A percentile compares a stretch with the other conserved stretches of the same genome.
Evolutionary conservation across 2,797 vertebrate genomes (phyloP).

Genomic region (Bovichtus diacanthus): DNA sequence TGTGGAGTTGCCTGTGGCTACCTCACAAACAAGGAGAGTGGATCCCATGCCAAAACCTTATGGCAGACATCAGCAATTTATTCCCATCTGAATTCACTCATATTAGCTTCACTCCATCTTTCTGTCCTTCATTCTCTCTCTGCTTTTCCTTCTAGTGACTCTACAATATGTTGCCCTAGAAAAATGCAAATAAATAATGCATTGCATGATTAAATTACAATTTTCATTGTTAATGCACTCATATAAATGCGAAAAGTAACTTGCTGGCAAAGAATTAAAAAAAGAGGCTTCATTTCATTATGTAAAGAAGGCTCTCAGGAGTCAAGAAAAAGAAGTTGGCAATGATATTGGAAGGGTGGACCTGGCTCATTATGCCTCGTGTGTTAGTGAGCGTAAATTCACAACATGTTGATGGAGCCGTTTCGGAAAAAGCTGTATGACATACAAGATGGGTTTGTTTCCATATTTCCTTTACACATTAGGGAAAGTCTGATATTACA

Average conservation of each 20-base stretch:
- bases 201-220: slow-evolving; percentile 71
- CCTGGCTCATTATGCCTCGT: slow-evolving; percentile 30
- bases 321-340: slow-evolving; percentile 54
- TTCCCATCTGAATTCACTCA: slow-evolving; percentile 44
- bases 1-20: slow-evolving; percentile 60
- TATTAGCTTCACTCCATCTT: slow-evolving; percentile 36
- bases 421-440: slow-evolving; percentile 30
- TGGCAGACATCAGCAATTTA: slow-evolving; percentile 52
- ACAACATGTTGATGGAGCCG: slow-evolving; percentile 54
- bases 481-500: slow-evolving; percentile 40
- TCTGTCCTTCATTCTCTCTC: slow-evolving; percentile 34
- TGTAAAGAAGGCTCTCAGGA: slow-evolving; percentile 46
- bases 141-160: slow-evolving; percentile 37
- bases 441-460: slow-evolving; percentile 31
- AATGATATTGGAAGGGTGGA: slow-evolving; percentile 40
- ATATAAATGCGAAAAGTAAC: slow-evolving; percentile 68
- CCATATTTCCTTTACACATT: slow-evolving; percentile 37
- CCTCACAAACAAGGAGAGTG: slow-evolving; percentile 54
- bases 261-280: slow-evolving; percentile 61
- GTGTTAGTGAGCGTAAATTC: slow-evolving; percentile 16
- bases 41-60: slow-evolving; percentile 44
- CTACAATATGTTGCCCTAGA: slow-evolving; percentile 66
- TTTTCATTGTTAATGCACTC: slow-evolving; percentile 70
- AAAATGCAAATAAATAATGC: slow-evolving; percentile 75
- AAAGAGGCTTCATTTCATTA: slow-evolving; percentile 62